Conservation (phyloP, 2,797 vertebrate species). For the Odontamblyopus lacepedii region DNA sequence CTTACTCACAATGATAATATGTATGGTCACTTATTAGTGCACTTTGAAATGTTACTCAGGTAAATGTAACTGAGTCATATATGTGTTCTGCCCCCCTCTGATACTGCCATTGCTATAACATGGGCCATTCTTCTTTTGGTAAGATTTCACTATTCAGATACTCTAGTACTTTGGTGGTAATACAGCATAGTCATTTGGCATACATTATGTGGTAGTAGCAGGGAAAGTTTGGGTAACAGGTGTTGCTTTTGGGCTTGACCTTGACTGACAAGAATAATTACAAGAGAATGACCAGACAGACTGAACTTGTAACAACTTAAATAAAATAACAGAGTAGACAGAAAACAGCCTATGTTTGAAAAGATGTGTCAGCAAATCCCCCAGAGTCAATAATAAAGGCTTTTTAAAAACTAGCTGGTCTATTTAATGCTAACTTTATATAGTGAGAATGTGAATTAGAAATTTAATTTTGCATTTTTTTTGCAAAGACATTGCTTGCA, state of each 20-base stretch:
- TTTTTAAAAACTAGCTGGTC: neutral
- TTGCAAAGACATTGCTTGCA: too few species aligned
- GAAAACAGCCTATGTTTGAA: neutral
- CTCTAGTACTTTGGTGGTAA: neutral
- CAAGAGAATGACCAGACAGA: conserved; percentile 10
- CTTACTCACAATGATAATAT: too few species aligned
- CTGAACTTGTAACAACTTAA: neutral
- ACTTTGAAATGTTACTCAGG: too few species aligned
- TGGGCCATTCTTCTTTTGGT: neutral
- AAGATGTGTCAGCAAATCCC: neutral
- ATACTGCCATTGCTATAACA: neutral
- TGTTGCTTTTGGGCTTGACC: conserved; percentile 5
- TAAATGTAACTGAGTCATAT: too few species aligned
- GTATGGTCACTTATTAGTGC: too few species aligned
- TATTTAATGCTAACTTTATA: neutral
- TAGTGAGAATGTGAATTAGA: too few species aligned
- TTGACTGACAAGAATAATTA: conserved; percentile 11
- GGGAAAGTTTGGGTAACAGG: conserved; percentile 5
- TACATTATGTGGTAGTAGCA: neutral
- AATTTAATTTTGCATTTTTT: too few species aligned
- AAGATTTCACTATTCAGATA: conserved; percentile 4
- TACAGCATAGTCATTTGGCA: conserved; percentile 1
- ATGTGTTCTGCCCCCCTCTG: too few species aligned
- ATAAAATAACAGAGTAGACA: conserved; percentile 1
- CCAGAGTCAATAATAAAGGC: neutral